These are phyloP conservation scores for Cephus nigrinus DNA, from an alignment of 2,888 invertebrate species.

Conservation along the genomic window DNA sequence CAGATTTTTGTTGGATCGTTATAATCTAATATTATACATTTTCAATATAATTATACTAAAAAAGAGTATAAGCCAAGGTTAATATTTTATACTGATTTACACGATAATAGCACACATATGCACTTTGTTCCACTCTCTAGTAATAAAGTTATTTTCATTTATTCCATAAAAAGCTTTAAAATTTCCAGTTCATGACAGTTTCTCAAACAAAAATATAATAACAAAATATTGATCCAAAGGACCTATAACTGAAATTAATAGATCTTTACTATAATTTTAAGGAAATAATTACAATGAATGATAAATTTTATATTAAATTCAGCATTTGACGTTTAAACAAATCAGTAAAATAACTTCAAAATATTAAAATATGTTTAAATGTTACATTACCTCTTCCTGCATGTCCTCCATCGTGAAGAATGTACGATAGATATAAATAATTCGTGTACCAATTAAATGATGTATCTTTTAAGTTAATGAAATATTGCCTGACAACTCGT, in stretches of 20 bases:
- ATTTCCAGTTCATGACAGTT: background rate
- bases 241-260: background rate
- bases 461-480: background rate
- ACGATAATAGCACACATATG: background rate
- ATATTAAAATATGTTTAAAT: background rate
- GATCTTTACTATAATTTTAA: background rate
- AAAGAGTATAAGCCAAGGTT: too few relatives aligned
- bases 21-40: too few relatives aligned
- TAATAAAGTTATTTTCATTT: background rate
- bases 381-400: slow-evolving; percentile 53
- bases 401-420: slow-evolving; percentile 52
- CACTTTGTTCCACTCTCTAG: background rate
- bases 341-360: background rate
- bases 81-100: background rate
- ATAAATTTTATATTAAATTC: background rate
- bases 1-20: too few relatives aligned
- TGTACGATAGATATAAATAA: background rate
- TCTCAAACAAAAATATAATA: background rate
- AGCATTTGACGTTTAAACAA: background rate
- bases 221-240: background rate
- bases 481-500: background rate
- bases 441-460: background rate
- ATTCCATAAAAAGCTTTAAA: background rate
- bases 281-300: background rate
- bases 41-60: too few relatives aligned